Conservation (phyloP, 2,888 invertebrate genomes). For the Rhaphigaster nebulosa region DNA sequence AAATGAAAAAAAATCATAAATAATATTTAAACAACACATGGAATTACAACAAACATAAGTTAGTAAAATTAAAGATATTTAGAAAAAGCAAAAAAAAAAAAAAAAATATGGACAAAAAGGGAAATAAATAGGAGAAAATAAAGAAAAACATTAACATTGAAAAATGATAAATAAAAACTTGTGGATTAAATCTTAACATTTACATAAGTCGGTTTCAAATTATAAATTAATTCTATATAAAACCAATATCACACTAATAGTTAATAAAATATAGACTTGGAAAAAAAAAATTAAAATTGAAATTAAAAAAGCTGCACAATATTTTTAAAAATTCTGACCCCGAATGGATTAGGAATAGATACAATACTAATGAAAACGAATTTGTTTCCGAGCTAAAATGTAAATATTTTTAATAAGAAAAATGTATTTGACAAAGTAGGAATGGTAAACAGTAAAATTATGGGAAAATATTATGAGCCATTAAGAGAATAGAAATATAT, state of each 20-base stretch:
- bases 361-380: not conserved
- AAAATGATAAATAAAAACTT: not conserved
- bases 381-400: too few relatives aligned
- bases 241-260: not conserved
- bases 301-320: not conserved
- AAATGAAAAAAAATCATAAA: not conserved
- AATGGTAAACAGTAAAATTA: too few relatives aligned
- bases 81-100: slow-evolving; percentile 9
- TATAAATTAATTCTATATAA: not conserved
- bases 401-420: too few relatives aligned
- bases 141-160: not conserved
- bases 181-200: not conserved
- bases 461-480: too few relatives aligned
- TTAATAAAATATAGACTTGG: not conserved
- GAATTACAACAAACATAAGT: not conserved
- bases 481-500: too few relatives aligned
- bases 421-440: too few relatives aligned
- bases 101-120: not conserved
- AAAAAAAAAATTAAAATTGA: not conserved
- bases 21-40: not conserved
- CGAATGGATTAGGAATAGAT: not conserved
- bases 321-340: not conserved
- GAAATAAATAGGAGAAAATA: not conserved
- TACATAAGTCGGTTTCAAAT: not conserved
- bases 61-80: not conserved